Percentiles rank a stretch among this genome's conserved stretches.
Evolutionary conservation across 2,797 vertebrate genomes (phyloP).

Genomic region (Petrocephalus schoutedeni): DNA sequence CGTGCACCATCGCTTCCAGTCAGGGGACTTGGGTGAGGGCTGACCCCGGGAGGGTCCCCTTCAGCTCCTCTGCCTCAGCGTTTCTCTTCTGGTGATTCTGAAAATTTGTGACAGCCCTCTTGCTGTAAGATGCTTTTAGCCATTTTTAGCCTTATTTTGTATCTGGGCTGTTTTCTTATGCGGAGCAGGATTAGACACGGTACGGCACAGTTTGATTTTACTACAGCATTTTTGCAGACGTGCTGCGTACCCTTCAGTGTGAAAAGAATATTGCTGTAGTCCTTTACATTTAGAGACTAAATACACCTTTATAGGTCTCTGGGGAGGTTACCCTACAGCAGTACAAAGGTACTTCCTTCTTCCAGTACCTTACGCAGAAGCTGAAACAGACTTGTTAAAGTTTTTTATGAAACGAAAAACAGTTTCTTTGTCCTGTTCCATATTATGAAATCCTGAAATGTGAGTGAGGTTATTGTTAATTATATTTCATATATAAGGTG

Average conservation of each 20-base stretch:
- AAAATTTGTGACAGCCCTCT: constrained; percentile 15
- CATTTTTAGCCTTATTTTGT: not conserved
- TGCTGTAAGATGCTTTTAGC: constrained; percentile 11
- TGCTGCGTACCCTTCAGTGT: not conserved
- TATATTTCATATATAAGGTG: not conserved
- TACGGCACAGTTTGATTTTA: not conserved
- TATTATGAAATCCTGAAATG: not conserved
- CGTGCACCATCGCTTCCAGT: not conserved
- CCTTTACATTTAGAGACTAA: not conserved
- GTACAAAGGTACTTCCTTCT: not conserved
- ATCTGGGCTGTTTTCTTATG: not conserved
- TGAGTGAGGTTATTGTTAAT: not conserved
- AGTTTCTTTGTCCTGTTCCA: not conserved
- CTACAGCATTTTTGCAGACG: not conserved
- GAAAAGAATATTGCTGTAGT: not conserved
- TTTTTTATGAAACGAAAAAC: not conserved
- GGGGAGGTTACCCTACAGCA: not conserved
- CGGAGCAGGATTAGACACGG: not conserved
- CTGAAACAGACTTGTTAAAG: not conserved
- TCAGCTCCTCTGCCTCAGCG: not conserved
- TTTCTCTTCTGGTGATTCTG: not conserved
- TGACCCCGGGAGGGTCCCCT: not conserved
- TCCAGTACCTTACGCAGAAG: not conserved
- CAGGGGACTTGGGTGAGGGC: not conserved
- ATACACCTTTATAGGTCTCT: not conserved